Evolutionary conservation across 2,113 vertebrate genomes (phyloP), one percentile per base, ranked within the genome.

Genomic region (Pangasianodon hypophthalmus): DNA sequence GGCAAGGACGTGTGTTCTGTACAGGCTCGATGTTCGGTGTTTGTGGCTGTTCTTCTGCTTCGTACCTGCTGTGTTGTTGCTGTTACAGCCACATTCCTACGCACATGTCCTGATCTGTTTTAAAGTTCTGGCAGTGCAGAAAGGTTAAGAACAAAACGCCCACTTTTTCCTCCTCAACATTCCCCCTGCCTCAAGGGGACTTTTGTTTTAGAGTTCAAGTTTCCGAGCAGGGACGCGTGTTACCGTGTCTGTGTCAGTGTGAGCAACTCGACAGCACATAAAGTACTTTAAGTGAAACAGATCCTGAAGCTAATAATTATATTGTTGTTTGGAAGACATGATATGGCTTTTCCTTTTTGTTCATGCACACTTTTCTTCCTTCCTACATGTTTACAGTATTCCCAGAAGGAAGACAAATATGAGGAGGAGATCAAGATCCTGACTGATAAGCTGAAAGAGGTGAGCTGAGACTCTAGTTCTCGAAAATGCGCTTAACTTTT

Each of bases 391-490:
- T 90, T 93, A 19, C 93, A 99, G 98, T 99, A 99, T 91, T 99
- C 98, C 46, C 98, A 98, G 93, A 99, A 99, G 93, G 98, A 99
- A 93, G 98, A 99, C 95, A 99, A 99, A 92, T 99, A 99, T 3
- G 98, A 99, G 92, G 98, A 99, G 84, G 98, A 99, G 94, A 99
- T 99, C 90, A 99, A 99, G 95, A 98, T 99, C 93, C 95, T 99
- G 92, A 98, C 98, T 6, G 98, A 99, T 94, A 99, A 99, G 93
- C 97, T 99, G 91, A 99, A 99, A 93, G 98, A 99, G 97, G 98
- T 98, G 87, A 96, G 96, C 24, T 1, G 69, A 56, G 1, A 8
- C 64, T 48, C 88, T n/a, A 2, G 1, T 80, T 84, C 5, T 81
- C 2, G 19, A 24, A n/a, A 11, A 10, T 80, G 21, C 0, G 24